Base-by-base conservation (phyloP, 2,888 invertebrate species). In the Drosophila mimetica region DNA sequence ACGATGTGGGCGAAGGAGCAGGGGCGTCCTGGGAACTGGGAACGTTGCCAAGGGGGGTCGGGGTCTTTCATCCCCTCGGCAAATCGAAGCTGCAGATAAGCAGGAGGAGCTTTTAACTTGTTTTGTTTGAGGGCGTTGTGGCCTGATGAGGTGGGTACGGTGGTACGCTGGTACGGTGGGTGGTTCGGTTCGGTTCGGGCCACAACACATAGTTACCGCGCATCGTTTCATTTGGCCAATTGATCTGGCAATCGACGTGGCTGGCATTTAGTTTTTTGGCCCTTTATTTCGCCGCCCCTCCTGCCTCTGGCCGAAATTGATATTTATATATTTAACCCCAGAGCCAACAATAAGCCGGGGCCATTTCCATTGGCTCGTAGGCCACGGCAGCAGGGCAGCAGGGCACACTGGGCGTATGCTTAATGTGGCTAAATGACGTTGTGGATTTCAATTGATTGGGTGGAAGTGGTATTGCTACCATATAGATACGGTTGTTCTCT, bases 241-340 rank as follows among this genome's bases (percentile, higher is more conserved):
- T 82, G 87, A 82, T 87, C 87, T 77, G 87, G 79, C 79, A 87
- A 82, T 87, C 77, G 77, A 74, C 82, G 57, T 66, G 58, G 65
- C 78, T 77, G 60, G 58, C 79, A 86, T 84, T 78, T 81, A 74
- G 85, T 86, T 86, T 86, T 86, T 65, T 77, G 82, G 61, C 64
- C 60, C 42, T 63, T 63, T 30, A 47, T 42, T 52, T 34, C 59
- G 9, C 11, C 9, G 0, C 11, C 30, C 30, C 44, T 57, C 42
- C 48, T 36, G 50, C 22, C 77, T 39, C 64, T 25, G 25, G 42
- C 28, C 55, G 83, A 85, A 82, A 87, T 82, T 87, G 86, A 87
- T 82, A 87, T 82, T 87, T 79, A 85, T 79, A 85, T 85, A 85
- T 87, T 82, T 82, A 82, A 83, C 82, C 82, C 67, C 82, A 79